These are phyloP conservation scores for Acleris literana DNA, from an alignment of 2,888 invertebrate species.

Conservation along the genomic window DNA sequence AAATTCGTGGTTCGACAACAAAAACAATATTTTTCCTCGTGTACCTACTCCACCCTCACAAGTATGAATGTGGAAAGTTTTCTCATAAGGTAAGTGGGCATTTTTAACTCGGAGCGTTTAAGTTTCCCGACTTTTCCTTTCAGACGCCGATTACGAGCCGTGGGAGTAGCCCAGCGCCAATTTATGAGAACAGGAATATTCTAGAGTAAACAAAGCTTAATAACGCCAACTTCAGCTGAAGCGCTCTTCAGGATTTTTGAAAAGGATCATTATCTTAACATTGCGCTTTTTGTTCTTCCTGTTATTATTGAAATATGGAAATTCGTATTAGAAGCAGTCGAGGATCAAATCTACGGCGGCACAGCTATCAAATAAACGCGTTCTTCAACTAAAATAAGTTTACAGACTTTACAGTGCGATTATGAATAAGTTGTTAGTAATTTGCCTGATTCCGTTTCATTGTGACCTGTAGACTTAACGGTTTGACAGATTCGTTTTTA, in stretches of 20 bases:
- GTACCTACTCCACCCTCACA: conserved; percentile 22
- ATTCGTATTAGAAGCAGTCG: too few relatives aligned
- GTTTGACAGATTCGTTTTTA: too few relatives aligned
- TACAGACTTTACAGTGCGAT: too few relatives aligned
- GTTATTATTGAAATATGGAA: too few relatives aligned
- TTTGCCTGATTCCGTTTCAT: too few relatives aligned
- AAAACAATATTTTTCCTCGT: conserved; percentile 20
- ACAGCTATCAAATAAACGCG: too few relatives aligned
- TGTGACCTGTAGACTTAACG: too few relatives aligned
- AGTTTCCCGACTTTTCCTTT: conserved; percentile 34
- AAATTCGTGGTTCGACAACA: conserved; percentile 6
- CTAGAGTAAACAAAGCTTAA: conserved; percentile 1
- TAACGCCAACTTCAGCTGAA: conserved; percentile 4
- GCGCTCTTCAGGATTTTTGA: background rate
- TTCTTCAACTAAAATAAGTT: too few relatives aligned
- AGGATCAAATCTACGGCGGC: too few relatives aligned
- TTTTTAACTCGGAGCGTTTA: conserved; percentile 42
- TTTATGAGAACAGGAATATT: conserved; percentile 11
- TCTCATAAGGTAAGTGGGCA: conserved; percentile 60
- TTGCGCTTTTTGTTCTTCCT: background rate
- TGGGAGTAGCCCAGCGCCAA: conserved; percentile 6
- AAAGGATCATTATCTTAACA: background rate
- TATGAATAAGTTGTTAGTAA: too few relatives aligned
- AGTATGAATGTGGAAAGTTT: conserved; percentile 55
- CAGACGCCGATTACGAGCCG: conserved; percentile 28